Conservation (phyloP, 2,113 vertebrate species). For the Onychorhynchus coronatus region DNA sequence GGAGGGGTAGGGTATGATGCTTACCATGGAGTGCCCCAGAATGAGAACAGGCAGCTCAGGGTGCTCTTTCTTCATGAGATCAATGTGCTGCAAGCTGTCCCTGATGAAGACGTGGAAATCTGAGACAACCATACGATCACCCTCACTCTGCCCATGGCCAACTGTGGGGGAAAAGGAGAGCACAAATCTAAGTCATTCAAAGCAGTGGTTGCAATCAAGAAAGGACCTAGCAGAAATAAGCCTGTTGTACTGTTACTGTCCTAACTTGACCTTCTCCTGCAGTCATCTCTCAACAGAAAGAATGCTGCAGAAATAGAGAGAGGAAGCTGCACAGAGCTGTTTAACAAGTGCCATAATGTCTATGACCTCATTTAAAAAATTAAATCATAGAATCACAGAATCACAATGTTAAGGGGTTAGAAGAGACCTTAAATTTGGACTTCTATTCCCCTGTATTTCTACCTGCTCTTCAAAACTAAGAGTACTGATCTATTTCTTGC, state of each 20-base stretch:
- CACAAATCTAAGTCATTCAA: not conserved
- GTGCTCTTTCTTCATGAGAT: slow-evolving; percentile 82
- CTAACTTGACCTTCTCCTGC: not conserved
- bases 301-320: not conserved
- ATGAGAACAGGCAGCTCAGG: slow-evolving; percentile 87
- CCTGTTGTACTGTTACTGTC: not conserved
- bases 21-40: slow-evolving; percentile 96
- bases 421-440: not conserved
- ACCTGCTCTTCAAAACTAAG: not conserved
- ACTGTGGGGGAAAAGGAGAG: slow-evolving; percentile 73
- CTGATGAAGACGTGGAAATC: slow-evolving; percentile 92
- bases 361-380: not conserved
- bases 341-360: not conserved
- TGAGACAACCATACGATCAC: slow-evolving; percentile 89
- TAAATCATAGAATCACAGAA: not conserved
- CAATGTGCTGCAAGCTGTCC: slow-evolving; percentile 90
- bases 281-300: not conserved
- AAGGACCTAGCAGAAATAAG: not conserved
- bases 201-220: not conserved
- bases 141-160: slow-evolving; percentile 95
- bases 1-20: not conserved
- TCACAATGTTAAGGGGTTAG: not conserved
- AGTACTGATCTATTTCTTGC: not conserved
- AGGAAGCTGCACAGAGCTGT: not conserved
- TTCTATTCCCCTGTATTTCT: not conserved